Evolutionary conservation across 2,888 invertebrate genomes (phyloP).

Genomic region (Microchrysa polita): DNA sequence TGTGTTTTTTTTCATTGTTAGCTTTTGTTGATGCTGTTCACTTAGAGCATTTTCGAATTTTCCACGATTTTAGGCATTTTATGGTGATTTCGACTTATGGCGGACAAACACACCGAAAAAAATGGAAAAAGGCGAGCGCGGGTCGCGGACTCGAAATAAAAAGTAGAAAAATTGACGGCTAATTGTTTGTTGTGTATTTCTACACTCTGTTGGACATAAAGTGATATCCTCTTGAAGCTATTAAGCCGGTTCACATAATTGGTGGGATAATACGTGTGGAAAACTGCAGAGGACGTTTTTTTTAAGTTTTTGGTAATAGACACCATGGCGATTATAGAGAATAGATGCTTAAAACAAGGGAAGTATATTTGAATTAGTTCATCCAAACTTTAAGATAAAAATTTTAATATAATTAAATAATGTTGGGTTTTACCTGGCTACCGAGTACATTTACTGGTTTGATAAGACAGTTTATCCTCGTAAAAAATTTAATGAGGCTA

Average conservation of each 20-base stretch:
- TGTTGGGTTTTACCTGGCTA: no score
- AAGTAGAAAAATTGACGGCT: neutral
- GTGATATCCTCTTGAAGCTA: constrained; percentile 30
- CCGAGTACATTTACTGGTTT: no score
- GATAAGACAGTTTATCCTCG: no score
- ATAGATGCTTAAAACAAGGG: no score
- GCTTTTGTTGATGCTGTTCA: constrained; percentile 43
- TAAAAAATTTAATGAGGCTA: no score
- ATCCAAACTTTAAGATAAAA: no score
- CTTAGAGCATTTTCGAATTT: constrained; percentile 36
- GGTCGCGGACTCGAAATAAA: no score
- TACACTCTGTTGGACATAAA: constrained; percentile 31
- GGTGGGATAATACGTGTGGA: constrained; percentile 5
- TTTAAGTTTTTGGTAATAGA: neutral
- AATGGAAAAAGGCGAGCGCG: neutral
- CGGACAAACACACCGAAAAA: constrained; percentile 30
- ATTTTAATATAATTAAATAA: no score
- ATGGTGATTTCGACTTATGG: constrained; percentile 24
- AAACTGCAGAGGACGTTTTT: neutral
- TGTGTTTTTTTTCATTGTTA: constrained; percentile 31
- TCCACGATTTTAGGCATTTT: constrained; percentile 38
- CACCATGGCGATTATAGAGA: no score
- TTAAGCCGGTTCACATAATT: constrained; percentile 5
- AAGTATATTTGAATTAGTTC: no score
- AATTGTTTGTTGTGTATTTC: constrained; percentile 28